Base-by-base conservation (phyloP, 2,113 vertebrate species). In the Polyodon spathula region DNA sequence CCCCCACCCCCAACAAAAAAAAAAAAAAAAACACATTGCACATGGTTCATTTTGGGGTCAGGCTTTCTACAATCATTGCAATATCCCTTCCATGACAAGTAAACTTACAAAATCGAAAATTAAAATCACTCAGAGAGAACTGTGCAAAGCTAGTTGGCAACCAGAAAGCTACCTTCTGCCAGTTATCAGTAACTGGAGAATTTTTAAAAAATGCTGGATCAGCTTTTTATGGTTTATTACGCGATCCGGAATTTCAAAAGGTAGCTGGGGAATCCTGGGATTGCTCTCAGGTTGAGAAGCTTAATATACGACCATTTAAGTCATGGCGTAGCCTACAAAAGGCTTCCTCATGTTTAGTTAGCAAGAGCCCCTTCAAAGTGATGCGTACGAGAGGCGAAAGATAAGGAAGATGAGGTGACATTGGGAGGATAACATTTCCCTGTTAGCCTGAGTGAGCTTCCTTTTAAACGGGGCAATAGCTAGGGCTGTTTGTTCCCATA, bases 401-500 rank as follows among this genome's bases (percentile, higher is more conserved):
- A 38, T 37, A 15, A 48, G 58, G 27, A 8, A 27, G 27, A 1
- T 38, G 41, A 56, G 48, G 44, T 38, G 14, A 39, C n/a, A 16
- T 16, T 7, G 61, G 14, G n/a, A 8, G n/a, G 6, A 5, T 8
- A 27, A 7, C 8, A 42, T 6, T 17, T 7, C 10, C 54, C 54
- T 39, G 48, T 50, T 9, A 27, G 11, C 39, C n/a, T 44, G 42
- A 37, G 6, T 43, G 8, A 59, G 41, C 6, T 41, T 46, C 41
- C 51, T 51, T 53, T n/a, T 44, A 15, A 11, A 6, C 39, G 15
- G 6, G 1, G 54, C n/a, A n/a, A 10, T 3, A 37, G 56, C 71
- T 83, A 94, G 2, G 81, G 84, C 71, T 87, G 88, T 67, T 79
- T 89, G 80, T 92, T 95, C 42, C 91, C 90, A 0, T 92, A 86